phyloP scores from a whole-genome alignment of 2,113 vertebrate genomes.

The Ctenomys sociabilis region DNA sequence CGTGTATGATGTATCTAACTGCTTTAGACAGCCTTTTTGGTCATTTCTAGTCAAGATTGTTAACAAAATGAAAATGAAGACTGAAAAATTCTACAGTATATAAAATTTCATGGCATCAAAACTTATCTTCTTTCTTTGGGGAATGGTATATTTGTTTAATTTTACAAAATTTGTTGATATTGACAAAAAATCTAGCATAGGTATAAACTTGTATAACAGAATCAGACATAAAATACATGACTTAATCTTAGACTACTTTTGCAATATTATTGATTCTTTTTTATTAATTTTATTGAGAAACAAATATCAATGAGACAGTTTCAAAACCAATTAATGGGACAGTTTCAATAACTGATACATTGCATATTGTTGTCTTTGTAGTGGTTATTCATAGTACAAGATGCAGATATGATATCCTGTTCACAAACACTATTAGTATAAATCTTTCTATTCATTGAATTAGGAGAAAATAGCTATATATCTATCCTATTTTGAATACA shows the following conservation, averaged over 20 bases:
- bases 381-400: too few species aligned
- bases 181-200: neutral
- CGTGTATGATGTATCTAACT: neutral
- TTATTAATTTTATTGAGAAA: too few species aligned
- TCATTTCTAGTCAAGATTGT: neutral
- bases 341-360: too few species aligned
- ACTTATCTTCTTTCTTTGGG: too few species aligned
- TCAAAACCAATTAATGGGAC: too few species aligned
- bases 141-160: neutral
- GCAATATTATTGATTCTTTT: neutral
- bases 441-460: too few species aligned
- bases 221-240: neutral
- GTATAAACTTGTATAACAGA: neutral
- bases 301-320: too few species aligned
- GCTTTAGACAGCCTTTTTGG: neutral
- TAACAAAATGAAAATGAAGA: neutral
- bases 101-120: neutral
- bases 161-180: neutral
- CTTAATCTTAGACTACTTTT: neutral
- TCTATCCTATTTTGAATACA: too few species aligned
- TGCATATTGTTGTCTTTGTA: too few species aligned
- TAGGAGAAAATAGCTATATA: too few species aligned
- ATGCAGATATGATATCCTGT: too few species aligned
- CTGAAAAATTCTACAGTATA: neutral
- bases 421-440: too few species aligned